Evolutionary conservation across 2,797 vertebrate species (phyloP), one percentile per base, ranked within the genome.

Genomic region (Artibeus jamaicensis): DNA sequence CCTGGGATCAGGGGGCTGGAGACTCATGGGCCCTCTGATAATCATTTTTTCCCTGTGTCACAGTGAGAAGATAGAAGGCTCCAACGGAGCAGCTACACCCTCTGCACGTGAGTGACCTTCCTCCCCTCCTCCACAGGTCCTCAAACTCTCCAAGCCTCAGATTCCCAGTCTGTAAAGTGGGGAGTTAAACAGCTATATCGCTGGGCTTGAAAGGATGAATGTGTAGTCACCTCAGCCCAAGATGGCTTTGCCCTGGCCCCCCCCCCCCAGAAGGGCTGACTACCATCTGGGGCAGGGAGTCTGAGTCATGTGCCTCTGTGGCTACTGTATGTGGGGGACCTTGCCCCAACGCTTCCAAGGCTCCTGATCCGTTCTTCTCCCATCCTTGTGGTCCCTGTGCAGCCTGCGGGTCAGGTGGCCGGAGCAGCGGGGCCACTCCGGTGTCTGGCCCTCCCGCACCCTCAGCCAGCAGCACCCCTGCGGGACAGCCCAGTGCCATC

Each of bases 51-150:
- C 99, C 98, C 98, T 98, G 98, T 9, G 0, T 83, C 98, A 97
- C 99, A 99, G 99, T 29, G 99, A 99, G 99, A 99, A 99, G 99
- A 99, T 99, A 1, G 99, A 99, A 98, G 98, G 99, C 96, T 99
- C 99, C 98, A 99, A 99, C 7, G 99, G 99, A 6, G 99, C 99
- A 98, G 99, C 99, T 68, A 99, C 98, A 0, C 98, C 98, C 0
- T 98, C 98, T 82, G 98, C 98, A 0, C 95, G 98, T 99, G 96
- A 98, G 98, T 98, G 97, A 32, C 48, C 85, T 32, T 50, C 9
- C 48, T 9, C 59, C 5, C 74, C 12, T 10, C 11, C 12, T 46
- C 32, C 12, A 11, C 46, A 78, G 82, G 12, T 74, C 39, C 76
- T 70, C 53, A 21, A 22, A 15, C 46, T 55, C 34, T 86, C 48